Evolutionary conservation across 92 coral and sea anemone genomes (phyloP).

Genomic region (Umimayanthus kanabou): DNA sequence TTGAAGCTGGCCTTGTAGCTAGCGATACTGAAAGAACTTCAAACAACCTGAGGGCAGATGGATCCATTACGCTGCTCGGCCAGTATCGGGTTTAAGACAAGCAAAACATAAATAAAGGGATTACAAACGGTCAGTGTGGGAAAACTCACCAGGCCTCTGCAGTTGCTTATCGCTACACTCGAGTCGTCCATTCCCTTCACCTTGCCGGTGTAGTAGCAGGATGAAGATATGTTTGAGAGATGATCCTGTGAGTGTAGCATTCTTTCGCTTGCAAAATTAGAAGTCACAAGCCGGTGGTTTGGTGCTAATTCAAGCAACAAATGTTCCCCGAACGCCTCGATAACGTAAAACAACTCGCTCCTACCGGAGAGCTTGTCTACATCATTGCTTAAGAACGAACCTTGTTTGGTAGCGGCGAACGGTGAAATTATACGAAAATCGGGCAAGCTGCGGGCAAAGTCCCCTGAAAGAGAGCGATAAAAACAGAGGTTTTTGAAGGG

Average conservation of each 20-base stretch:
- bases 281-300: constrained; percentile 66
- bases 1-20: not conserved
- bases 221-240: constrained; percentile 20
- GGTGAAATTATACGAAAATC: constrained; percentile 57
- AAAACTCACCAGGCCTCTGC: constrained; percentile 78
- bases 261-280: constrained; percentile 62
- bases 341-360: constrained; percentile 45
- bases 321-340: constrained; percentile 68
- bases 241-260: constrained; percentile 30
- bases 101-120: not conserved
- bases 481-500: not conserved
- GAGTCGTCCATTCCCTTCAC: constrained; percentile 59
- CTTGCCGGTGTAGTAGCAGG: constrained; percentile 69
- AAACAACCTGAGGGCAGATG: constrained; percentile 13
- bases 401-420: constrained; percentile 26
- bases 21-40: constrained; percentile 8
- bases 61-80: constrained; percentile 6
- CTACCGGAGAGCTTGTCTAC: constrained; percentile 22
- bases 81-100: not conserved
- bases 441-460: constrained; percentile 43
- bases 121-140: not conserved
- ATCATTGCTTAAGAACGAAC: constrained; percentile 26
- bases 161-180: constrained; percentile 76
- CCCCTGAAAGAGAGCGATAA: constrained; percentile 32
- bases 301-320: constrained; percentile 61